Evolutionary conservation across 2,113 vertebrate species (phyloP).

Genomic region (Cottus gobio): DNA sequence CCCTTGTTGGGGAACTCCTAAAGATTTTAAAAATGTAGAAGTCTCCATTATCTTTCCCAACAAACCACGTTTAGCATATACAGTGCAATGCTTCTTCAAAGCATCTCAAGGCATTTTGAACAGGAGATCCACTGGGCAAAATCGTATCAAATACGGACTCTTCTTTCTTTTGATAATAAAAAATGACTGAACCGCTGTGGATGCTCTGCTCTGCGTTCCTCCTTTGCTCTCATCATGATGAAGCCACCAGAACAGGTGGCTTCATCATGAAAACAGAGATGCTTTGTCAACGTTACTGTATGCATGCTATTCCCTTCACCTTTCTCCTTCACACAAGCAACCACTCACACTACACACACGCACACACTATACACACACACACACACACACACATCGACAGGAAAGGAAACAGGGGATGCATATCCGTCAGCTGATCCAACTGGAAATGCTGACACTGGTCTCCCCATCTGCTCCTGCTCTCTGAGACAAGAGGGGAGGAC

Average conservation of each 20-base stretch:
- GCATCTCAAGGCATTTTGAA: background rate
- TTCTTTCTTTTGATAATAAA: background rate
- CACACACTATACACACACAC: slow-evolving; percentile 34
- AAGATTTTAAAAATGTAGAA: background rate
- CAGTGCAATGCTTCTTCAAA: background rate
- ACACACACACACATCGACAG: slow-evolving; percentile 42
- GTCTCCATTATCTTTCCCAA: background rate
- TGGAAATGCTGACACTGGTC: slow-evolving; percentile 72
- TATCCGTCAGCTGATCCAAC: slow-evolving; percentile 75
- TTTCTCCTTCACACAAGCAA: slow-evolving; percentile 49
- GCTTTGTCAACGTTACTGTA: slow-evolving; percentile 56
- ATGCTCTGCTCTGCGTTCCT: background rate
- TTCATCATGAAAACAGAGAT: slow-evolving; percentile 61
- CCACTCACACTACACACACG: slow-evolving; percentile 30
- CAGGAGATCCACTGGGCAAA: background rate
- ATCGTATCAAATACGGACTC: background rate
- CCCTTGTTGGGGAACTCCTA: background rate
- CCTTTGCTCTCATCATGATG: slow-evolving; percentile 37
- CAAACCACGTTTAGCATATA: background rate
- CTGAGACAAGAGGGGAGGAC: slow-evolving; percentile 18
- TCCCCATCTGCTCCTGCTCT: slow-evolving; percentile 57
- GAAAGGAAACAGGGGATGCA: slow-evolving; percentile 65
- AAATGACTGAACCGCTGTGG: background rate
- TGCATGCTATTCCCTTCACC: slow-evolving; percentile 56
- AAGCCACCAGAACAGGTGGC: too few species aligned